Conservation (phyloP, 2,797 vertebrate genomes). For the Characodon lateralis region DNA sequence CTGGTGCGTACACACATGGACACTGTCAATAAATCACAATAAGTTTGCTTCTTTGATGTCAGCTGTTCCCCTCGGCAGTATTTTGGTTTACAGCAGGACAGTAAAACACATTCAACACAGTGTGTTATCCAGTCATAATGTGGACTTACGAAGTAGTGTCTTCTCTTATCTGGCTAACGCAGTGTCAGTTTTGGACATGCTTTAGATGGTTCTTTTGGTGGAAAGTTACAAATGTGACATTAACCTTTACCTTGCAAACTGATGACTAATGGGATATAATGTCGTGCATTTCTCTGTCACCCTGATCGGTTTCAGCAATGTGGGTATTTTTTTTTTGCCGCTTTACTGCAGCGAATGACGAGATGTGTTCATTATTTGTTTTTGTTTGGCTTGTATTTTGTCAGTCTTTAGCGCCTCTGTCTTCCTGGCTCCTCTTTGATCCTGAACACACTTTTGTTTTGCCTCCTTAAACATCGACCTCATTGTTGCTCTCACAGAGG, state of each 20-base stretch:
- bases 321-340: conserved; percentile 22
- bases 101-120: conserved; percentile 48
- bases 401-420: conserved; percentile 73
- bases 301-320: conserved; percentile 27
- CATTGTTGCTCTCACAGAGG: conserved; percentile 80
- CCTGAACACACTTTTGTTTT: conserved; percentile 79
- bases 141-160: conserved; percentile 40
- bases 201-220: conserved; percentile 41
- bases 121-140: conserved; percentile 58
- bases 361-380: conserved; percentile 70
- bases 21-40: conserved; percentile 12
- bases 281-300: conserved; percentile 15
- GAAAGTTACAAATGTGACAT: not conserved
- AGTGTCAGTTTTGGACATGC: conserved; percentile 53
- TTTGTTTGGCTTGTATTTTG: conserved; percentile 74
- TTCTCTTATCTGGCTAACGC: conserved; percentile 74
- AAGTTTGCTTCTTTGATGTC: not conserved
- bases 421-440: conserved; percentile 73
- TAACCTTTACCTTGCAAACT: conserved; percentile 15
- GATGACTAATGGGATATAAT: conserved; percentile 14
- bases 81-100: conserved; percentile 48
- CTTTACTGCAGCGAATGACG: conserved; percentile 51
- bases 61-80: conserved; percentile 2
- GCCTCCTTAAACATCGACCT: conserved; percentile 81
- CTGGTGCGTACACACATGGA: not conserved